Evolutionary conservation across 2,113 vertebrate genomes (phyloP).

Genomic region (Phyllostomus hastatus): DNA sequence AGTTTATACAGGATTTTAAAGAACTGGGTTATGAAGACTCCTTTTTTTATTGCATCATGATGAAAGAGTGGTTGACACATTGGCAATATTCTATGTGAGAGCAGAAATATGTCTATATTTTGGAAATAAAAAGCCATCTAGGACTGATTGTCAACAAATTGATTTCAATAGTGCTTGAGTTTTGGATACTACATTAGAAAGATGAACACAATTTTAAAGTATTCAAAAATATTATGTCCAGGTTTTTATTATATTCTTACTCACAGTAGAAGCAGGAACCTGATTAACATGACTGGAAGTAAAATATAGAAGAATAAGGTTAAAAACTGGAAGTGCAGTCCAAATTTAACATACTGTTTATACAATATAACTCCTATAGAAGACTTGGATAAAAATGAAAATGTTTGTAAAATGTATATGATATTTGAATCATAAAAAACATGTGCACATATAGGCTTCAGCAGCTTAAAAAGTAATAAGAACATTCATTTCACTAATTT

Average conservation of each 20-base stretch:
- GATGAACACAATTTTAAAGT: background rate
- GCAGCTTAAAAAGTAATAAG: background rate
- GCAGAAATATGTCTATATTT: constrained; percentile 29
- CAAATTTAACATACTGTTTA: background rate
- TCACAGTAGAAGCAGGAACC: background rate
- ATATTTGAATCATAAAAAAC: background rate
- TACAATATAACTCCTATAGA: background rate
- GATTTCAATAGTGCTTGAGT: background rate
- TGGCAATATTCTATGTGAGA: background rate
- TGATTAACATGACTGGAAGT: background rate
- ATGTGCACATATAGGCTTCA: background rate
- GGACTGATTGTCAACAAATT: background rate
- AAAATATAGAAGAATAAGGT: background rate
- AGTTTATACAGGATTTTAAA: constrained; percentile 25
- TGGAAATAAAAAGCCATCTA: background rate
- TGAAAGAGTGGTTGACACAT: background rate
- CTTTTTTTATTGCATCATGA: background rate
- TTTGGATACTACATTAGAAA: background rate
- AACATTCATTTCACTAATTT: background rate
- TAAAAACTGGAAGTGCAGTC: background rate
- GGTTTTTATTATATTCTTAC: background rate
- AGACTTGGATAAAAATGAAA: background rate
- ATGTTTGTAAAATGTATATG: background rate
- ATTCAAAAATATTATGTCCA: background rate
- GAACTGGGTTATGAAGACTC: background rate